Evolutionary conservation across 2,113 vertebrate species (phyloP).

Genomic region (Melanerpes aurifrons): DNA sequence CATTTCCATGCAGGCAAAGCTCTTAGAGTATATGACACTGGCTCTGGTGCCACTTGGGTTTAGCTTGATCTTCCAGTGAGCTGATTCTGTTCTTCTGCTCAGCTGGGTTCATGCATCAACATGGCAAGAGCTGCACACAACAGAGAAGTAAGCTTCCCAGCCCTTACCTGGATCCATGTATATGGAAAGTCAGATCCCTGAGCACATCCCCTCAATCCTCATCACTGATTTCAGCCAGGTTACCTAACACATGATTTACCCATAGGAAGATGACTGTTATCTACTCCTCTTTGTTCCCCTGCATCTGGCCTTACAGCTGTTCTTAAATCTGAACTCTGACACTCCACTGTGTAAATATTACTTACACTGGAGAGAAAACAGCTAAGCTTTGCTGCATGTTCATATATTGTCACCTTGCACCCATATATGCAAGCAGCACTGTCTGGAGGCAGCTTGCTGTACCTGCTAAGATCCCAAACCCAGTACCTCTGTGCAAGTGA

Average conservation of each 20-base stretch:
- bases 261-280: not conserved
- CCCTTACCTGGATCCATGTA: not conserved
- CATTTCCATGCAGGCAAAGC: not conserved
- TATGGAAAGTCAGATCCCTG: not conserved
- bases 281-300: not conserved
- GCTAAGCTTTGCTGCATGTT: not conserved
- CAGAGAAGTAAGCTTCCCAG: not conserved
- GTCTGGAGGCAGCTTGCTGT: not conserved
- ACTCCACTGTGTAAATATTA: not conserved
- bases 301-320: not conserved
- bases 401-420: not conserved
- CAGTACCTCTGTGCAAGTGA: not conserved
- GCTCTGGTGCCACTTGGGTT: not conserved
- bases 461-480: not conserved
- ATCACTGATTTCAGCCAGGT: not conserved
- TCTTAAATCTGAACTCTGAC: not conserved
- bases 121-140: not conserved
- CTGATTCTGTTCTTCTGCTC: slow-evolving; percentile 24
- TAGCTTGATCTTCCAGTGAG: slow-evolving; percentile 34
- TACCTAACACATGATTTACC: not conserved
- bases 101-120: not conserved
- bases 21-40: not conserved
- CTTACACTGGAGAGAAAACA: not conserved
- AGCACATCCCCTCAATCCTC: not conserved
- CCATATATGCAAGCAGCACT: rapidly evolving